These are phyloP conservation scores for Exaiptasia diaphana DNA, from an alignment of 64 coral and sea anemone genomes.

Conservation along the genomic window DNA sequence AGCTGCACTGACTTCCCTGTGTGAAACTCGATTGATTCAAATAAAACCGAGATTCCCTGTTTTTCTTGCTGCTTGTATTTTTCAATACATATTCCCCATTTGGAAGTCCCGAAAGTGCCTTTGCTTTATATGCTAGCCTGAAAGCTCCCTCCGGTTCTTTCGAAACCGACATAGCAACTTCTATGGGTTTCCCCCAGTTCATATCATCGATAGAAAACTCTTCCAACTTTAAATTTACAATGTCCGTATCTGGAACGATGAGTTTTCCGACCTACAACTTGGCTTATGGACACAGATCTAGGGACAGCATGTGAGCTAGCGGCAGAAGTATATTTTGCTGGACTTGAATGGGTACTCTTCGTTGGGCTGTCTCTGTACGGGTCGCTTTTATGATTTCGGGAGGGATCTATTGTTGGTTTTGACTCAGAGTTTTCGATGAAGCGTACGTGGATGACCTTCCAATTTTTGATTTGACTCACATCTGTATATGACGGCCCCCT, in stretches of 20 bases:
- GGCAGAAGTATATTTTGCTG: neutral
- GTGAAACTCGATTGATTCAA: neutral
- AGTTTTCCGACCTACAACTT: slow-evolving; percentile 50
- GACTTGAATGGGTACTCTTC: slow-evolving; percentile 39
- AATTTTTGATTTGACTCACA: too few relatives aligned
- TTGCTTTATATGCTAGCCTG: slow-evolving; percentile 56
- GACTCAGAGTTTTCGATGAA: too few relatives aligned
- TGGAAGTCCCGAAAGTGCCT: slow-evolving; percentile 40
- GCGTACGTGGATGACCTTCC: too few relatives aligned
- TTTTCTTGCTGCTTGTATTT: neutral
- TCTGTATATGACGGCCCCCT: slow-evolving; percentile 1
- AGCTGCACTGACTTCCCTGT: slow-evolving; percentile 13
- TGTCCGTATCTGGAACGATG: too few relatives aligned
- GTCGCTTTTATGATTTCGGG: too few relatives aligned
- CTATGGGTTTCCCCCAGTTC: slow-evolving; percentile 17
- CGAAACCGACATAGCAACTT: slow-evolving; percentile 33
- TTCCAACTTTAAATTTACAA: slow-evolving; percentile 31
- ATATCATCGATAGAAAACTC: slow-evolving; percentile 22
- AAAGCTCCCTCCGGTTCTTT: slow-evolving; percentile 46
- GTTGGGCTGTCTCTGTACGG: slow-evolving; percentile 31
- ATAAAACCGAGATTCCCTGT: neutral
- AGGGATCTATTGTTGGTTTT: too few relatives aligned
- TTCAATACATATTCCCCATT: neutral
- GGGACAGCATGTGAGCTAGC: neutral
- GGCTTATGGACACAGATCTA: slow-evolving; percentile 54